Conservation (phyloP, 2,797 vertebrate species). For the Coilia nasus region DNA sequence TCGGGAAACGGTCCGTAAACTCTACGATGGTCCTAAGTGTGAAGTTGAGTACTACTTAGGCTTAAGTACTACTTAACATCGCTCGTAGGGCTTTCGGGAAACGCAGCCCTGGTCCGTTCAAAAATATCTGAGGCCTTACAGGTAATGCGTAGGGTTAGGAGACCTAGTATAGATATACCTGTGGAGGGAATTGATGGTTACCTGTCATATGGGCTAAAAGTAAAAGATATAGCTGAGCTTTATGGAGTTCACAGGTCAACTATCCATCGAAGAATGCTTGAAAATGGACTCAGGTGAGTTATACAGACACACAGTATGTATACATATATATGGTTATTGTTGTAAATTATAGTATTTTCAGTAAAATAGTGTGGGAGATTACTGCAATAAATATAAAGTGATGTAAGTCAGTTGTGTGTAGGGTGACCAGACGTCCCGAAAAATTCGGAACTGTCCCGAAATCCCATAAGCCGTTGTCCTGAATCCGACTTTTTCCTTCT, state of each 20-base stretch:
- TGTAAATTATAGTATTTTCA: neutral
- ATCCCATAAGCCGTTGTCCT: too few relatives aligned
- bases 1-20: too few relatives aligned
- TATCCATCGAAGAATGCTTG: neutral
- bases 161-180: neutral
- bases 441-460: too few relatives aligned
- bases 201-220: neutral
- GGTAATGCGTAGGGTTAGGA: neutral
- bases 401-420: too few relatives aligned
- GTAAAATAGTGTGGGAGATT: too few relatives aligned
- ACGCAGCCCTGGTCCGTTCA: neutral
- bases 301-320: neutral
- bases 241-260: neutral
- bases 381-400: neutral
- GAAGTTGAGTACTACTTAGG: too few relatives aligned
- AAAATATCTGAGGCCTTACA: neutral
- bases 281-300: neutral
- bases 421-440: too few relatives aligned
- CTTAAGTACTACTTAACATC: too few relatives aligned
- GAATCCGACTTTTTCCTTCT: neutral
- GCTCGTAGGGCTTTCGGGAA: too few relatives aligned
- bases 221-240: neutral
- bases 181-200: neutral
- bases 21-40: too few relatives aligned
- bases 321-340: neutral